A percentile compares a stretch with the other conserved stretches of the same genome.
phyloP scores from a whole-genome alignment of 1,140 invertebrate genomes.

The Cataglyphis hispanica region DNA sequence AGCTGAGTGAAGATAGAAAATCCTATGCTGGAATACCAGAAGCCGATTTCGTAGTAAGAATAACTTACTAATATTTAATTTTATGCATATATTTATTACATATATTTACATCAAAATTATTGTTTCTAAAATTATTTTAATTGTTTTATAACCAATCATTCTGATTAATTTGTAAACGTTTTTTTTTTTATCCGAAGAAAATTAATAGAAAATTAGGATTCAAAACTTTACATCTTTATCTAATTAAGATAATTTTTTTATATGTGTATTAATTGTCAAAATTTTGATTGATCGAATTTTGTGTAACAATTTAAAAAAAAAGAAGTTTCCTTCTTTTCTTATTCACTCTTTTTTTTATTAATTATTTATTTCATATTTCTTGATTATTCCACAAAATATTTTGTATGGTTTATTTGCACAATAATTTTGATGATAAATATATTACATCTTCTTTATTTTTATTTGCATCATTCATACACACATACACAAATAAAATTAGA shows the following conservation, averaged over 20 bases:
- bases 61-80: background rate
- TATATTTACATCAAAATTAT: background rate
- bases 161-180: background rate
- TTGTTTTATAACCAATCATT: background rate
- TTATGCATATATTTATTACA: background rate
- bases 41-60: slow-evolving; percentile 91
- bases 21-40: slow-evolving; percentile 93
- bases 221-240: background rate
- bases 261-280: background rate
- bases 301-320: slow-evolving; percentile 57
- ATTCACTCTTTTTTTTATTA: background rate
- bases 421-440: no score
- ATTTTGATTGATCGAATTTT: slow-evolving; percentile 42
- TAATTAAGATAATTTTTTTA: background rate
- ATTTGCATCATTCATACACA: no score
- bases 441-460: no score
- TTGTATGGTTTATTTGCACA: no score
- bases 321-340: background rate
- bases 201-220: background rate
- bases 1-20: slow-evolving; percentile 88
- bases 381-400: no score
- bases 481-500: no score
- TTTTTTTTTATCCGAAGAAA: background rate
- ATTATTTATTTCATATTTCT: background rate
- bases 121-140: background rate